Conservation (phyloP, 2,797 vertebrate genomes). For the Pangasius macronema region DNA sequence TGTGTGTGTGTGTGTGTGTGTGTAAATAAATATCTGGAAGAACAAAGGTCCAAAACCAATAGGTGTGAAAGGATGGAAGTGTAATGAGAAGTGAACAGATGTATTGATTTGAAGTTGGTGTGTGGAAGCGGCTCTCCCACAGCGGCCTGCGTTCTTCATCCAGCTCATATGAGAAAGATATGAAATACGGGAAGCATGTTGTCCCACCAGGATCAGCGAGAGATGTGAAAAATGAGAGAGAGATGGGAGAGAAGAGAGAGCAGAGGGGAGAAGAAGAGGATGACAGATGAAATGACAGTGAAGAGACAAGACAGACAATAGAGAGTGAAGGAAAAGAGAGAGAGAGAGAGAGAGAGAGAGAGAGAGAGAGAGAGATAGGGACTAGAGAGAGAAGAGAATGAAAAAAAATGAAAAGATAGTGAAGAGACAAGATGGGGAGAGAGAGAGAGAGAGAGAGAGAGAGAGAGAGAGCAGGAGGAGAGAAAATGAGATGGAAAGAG, state of each 20-base stretch:
- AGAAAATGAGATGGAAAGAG: not conserved
- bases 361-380: not conserved
- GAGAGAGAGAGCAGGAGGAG: not conserved
- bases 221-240: conserved; percentile 8
- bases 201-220: conserved; percentile 31
- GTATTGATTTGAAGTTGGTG: conserved; percentile 5
- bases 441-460: not conserved
- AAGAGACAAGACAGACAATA: not conserved
- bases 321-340: not conserved
- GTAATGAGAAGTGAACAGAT: conserved; percentile 9
- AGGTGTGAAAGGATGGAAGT: conserved; percentile 9
- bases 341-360: not conserved
- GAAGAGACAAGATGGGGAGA: not conserved
- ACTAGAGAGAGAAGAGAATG: not conserved
- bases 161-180: conserved; percentile 25
- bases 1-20: not conserved
- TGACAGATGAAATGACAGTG: not conserved
- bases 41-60: conserved; percentile 27
- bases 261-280: not conserved
- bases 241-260: not conserved
- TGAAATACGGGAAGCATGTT: conserved; percentile 13
- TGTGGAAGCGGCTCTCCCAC: not conserved
- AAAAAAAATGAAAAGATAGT: not conserved
- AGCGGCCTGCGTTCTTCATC: not conserved
- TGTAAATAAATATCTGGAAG: conserved; percentile 12